phyloP scores from a whole-genome alignment of 2,888 invertebrate genomes.

The Pseudococcus jackbeardsleyi region DNA sequence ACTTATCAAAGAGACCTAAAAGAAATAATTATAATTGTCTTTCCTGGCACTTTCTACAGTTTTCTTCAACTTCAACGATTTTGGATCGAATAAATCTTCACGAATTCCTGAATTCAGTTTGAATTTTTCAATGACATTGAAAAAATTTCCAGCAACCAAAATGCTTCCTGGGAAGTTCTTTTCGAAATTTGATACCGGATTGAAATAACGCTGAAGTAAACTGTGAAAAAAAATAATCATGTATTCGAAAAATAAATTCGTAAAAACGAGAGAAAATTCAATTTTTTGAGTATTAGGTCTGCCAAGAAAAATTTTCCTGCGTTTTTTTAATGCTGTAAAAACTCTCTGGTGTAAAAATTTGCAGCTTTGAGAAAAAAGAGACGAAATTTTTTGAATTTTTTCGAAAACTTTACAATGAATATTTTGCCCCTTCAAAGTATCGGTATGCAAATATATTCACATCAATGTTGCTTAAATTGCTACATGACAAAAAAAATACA shows the following conservation, averaged over 20 bases:
- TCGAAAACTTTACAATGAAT: too few species aligned
- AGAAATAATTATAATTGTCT: not conserved
- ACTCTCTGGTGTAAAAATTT: too few species aligned
- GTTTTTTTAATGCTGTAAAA: too few species aligned
- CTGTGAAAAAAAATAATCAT: not conserved
- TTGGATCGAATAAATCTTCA: not conserved
- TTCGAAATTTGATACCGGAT: not conserved
- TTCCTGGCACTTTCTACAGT: not conserved
- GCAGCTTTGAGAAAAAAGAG: too few species aligned
- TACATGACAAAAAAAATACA: too few species aligned
- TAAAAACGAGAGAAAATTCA: too few species aligned
- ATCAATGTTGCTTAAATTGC: too few species aligned
- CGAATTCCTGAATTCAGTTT: not conserved
- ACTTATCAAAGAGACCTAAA: not conserved
- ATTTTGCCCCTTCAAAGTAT: too few species aligned
- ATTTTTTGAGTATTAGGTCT: too few species aligned
- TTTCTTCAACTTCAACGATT: not conserved
- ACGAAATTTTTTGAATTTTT: too few species aligned
- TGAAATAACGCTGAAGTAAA: not conserved
- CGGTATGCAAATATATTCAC: too few species aligned
- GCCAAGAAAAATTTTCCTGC: too few species aligned
- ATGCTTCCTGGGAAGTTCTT: not conserved
- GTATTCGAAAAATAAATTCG: not conserved
- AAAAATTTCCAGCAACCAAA: not conserved
- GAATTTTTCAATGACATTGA: not conserved